These are phyloP conservation scores for Pholis gunnellus DNA, from an alignment of 2,113 vertebrate species.

Conservation along the genomic window DNA sequence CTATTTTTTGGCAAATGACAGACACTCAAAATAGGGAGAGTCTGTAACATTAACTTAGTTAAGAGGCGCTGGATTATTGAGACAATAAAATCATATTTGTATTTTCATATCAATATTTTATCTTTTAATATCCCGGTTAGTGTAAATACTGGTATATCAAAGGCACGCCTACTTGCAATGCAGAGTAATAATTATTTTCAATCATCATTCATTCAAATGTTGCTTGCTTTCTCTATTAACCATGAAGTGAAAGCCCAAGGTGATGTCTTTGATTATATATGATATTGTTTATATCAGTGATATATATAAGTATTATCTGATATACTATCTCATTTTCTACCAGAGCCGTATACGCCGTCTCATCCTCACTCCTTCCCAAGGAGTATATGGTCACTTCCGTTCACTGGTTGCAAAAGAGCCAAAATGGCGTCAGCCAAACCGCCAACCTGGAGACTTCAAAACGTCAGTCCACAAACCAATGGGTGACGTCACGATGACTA, in stretches of 20 bases:
- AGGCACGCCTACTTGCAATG: no score
- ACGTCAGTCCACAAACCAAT: not conserved
- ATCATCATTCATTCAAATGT: not conserved
- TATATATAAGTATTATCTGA: no score
- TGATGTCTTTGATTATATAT: not conserved
- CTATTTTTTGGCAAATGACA: no score
- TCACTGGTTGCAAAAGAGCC: not conserved
- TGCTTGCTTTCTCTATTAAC: not conserved
- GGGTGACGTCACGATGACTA: not conserved
- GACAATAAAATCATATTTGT: not conserved
- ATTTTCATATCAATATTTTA: no score
- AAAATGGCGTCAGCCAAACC: not conserved
- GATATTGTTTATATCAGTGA: no score
- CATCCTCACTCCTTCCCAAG: no score
- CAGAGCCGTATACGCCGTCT: not conserved
- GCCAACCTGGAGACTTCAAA: not conserved
- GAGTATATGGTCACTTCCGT: no score
- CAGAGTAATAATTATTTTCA: not conserved
- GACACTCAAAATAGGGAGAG: no score
- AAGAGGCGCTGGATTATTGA: not conserved
- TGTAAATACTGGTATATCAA: not conserved
- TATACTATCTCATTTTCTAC: no score
- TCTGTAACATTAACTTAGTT: no score
- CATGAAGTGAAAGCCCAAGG: not conserved
- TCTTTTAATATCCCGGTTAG: not conserved